Evolutionary conservation across 1,140 invertebrate species (phyloP).

Genomic region (Papilio xuthus): DNA sequence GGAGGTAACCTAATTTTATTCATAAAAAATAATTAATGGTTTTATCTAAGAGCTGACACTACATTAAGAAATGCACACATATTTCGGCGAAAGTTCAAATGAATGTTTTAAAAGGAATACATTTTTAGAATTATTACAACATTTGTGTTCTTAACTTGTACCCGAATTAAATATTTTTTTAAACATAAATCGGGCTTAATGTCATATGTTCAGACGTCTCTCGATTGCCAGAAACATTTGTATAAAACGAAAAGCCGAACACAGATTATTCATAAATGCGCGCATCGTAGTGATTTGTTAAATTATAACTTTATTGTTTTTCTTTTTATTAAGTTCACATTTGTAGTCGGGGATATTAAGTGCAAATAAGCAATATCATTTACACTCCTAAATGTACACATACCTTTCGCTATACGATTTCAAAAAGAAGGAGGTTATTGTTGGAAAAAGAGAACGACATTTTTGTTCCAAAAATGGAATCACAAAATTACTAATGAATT

Average conservation of each 20-base stretch:
- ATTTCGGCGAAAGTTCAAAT: neutral
- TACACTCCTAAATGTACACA: no score
- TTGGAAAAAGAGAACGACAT: no score
- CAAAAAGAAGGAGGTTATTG: no score
- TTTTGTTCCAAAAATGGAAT: no score
- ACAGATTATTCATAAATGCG: constrained; percentile 56
- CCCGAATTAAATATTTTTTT: constrained; percentile 69
- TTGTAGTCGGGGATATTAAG: neutral
- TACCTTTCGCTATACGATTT: no score
- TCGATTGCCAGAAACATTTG: constrained; percentile 66
- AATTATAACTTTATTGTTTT: constrained; percentile 42
- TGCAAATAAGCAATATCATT: constrained; percentile 14
- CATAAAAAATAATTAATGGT: no score
- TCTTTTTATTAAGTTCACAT: constrained; percentile 31
- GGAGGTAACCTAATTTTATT: no score
- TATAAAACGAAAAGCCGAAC: constrained; percentile 65
- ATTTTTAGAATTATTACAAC: constrained; percentile 61
- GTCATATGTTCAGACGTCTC: constrained; percentile 60
- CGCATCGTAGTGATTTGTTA: constrained; percentile 51
- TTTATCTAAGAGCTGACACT: no score
- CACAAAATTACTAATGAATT: neutral
- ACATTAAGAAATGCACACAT: neutral
- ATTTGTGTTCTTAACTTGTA: constrained; percentile 70
- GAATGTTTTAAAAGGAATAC: constrained; percentile 16
- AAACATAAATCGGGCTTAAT: constrained; percentile 73